Base-by-base conservation (phyloP, 2,888 invertebrate species). In the Chaetogeoica ovagalla region DNA sequence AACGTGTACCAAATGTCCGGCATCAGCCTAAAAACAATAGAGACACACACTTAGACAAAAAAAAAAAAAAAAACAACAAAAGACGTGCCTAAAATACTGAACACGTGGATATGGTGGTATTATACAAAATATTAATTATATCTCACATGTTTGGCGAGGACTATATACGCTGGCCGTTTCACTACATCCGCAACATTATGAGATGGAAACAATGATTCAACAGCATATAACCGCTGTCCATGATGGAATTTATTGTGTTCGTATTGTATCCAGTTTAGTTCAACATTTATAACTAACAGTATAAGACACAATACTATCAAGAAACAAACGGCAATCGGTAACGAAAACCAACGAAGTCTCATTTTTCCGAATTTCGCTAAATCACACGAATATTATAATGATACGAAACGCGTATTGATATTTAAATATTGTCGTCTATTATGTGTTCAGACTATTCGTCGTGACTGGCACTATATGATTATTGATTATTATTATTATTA, bases 1-100 rank as follows among this genome's bases (percentile, higher is more conserved):
- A 0, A 98, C 94, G 86, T 98, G 96, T 84, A 90, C 90, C 81
- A 96, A 87, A 83, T 94, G 89, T 0, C 93, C 92, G 65, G 89
- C 89, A 52, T 91, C 89, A 1, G 91, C 89, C 83, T 84, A 81
- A 68, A 82, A 82, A 75, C 68, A 21, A 21, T n/a, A n/a, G 11
- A 19, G 30, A 19, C 19, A 7, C 15, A 23, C 13, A 57, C 57
- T 59, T 21, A 21, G 21, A 5, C 9, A 1, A 59, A 2, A 59
- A 11, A 0, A n/a, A 57, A 1, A 21, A 9, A 59, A 43, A 21
- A 59, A 59, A 59, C 21, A 11, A 59, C 9, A 59, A 21, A 59
- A 11, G n/a, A 59, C 8, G 2, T 59, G 2, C 6, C 59, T 0
- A 8, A n/a, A 6, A 57, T n/a, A n/a, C 7, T 21, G 11, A n/a